Conservation (phyloP, 2,888 invertebrate species). For the Idaea biselata region DNA sequence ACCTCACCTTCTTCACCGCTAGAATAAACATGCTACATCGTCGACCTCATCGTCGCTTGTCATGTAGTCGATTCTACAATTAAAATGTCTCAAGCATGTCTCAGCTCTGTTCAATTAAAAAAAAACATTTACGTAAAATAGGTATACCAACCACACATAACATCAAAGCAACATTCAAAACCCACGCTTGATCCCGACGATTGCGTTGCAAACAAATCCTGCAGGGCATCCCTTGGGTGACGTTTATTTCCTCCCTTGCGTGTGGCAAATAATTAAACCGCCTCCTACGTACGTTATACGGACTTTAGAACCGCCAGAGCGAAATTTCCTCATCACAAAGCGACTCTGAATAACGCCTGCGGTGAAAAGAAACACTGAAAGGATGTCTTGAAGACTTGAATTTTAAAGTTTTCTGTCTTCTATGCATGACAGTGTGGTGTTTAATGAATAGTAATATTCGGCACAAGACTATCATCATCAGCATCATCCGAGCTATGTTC, state of each 20-base stretch:
- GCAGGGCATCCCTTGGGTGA: conserved; percentile 40
- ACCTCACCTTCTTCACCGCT: too few relatives aligned
- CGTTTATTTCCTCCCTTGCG: conserved; percentile 45
- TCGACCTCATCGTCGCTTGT: too few relatives aligned
- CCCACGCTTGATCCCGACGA: conserved; percentile 32
- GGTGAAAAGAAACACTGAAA: conserved; percentile 54
- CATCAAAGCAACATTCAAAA: conserved; percentile 28
- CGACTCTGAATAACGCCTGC: conserved; percentile 51
- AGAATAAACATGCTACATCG: too few relatives aligned
- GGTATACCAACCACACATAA: neutral
- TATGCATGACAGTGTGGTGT: neutral
- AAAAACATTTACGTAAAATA: neutral
- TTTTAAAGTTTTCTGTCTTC: neutral
- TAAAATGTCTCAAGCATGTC: too few relatives aligned
- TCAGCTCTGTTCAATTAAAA: neutral
- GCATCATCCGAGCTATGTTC: too few relatives aligned
- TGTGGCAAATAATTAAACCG: conserved; percentile 68
- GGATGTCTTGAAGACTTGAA: neutral
- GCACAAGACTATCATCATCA: too few relatives aligned
- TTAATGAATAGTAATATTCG: too few relatives aligned
- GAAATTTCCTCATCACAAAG: conserved; percentile 58
- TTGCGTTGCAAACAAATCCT: conserved; percentile 47
- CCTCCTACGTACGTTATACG: conserved; percentile 34
- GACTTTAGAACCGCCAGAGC: conserved; percentile 58
- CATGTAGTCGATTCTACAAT: too few relatives aligned